Conservation (phyloP, 2,888 invertebrate genomes). For the Strigamia transsilvanica region DNA sequence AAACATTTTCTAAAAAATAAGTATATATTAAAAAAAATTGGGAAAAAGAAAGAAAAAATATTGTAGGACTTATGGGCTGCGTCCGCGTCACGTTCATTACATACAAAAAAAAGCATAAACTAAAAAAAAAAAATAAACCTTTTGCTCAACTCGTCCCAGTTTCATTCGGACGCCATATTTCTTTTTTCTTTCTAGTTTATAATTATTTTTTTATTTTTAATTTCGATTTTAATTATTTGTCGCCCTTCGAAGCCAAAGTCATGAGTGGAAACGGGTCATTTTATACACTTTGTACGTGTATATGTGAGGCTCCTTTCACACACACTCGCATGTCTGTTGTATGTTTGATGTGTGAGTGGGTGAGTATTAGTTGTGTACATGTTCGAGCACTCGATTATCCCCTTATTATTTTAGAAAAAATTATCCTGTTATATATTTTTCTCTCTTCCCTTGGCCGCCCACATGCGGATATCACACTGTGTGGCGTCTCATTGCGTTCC, state of each 20-base stretch:
- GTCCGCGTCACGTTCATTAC: constrained; percentile 37
- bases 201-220: background rate
- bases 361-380: constrained; percentile 22
- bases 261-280: constrained; percentile 38
- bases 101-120: background rate
- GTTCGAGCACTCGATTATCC: background rate
- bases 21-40: no score
- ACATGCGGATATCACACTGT: constrained; percentile 42
- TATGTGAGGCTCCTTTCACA: constrained; percentile 7
- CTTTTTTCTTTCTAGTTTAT: background rate
- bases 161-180: constrained; percentile 25
- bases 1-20: background rate
- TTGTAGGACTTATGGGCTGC: constrained; percentile 16
- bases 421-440: background rate
- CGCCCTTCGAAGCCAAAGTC: constrained; percentile 41
- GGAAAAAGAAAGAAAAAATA: background rate
- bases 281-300: constrained; percentile 2
- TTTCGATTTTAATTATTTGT: background rate
- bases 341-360: constrained; percentile 22
- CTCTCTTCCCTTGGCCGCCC: constrained; percentile 31
- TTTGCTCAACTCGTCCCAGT: constrained; percentile 39
- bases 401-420: background rate
- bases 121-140: constrained; percentile 30
- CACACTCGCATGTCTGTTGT: constrained; percentile 31
- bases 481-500: constrained; percentile 40